Percentiles rank a stretch among this genome's conserved stretches.
Conservation (phyloP, 2,888 invertebrate genomes). For the Xestia sexstrigata region DNA sequence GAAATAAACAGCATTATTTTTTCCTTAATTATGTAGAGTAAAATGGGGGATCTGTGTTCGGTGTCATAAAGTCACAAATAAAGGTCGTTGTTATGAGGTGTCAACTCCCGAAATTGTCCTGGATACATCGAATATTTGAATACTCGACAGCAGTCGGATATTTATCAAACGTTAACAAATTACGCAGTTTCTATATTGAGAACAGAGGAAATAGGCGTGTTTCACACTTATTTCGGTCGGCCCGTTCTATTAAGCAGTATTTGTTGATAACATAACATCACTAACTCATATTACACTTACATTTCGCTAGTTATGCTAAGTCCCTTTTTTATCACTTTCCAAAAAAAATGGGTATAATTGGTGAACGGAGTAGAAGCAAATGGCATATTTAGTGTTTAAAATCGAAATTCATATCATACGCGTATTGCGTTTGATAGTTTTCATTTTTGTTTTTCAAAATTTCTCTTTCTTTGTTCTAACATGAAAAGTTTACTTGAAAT, state of each 20-base stretch:
- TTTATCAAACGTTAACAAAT: neutral
- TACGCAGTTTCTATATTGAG: neutral
- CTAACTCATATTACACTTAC: neutral
- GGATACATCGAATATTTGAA: constrained; percentile 32
- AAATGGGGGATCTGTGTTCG: constrained; percentile 60
- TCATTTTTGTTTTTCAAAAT: no score
- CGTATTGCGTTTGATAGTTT: no score
- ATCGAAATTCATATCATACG: no score
- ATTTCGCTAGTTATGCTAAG: neutral
- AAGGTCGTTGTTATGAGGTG: constrained; percentile 37
- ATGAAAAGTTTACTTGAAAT: no score
- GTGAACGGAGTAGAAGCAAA: no score
- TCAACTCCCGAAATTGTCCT: constrained; percentile 36
- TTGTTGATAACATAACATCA: neutral
- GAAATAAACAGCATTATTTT: constrained; percentile 44
- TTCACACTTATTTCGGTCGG: neutral
- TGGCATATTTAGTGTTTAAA: no score
- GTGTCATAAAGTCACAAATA: constrained; percentile 47
- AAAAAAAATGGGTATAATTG: no score
- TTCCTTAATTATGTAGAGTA: constrained; percentile 52
- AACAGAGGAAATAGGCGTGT: neutral
- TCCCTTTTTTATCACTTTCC: no score
- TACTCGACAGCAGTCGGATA: neutral
- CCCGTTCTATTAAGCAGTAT: neutral
- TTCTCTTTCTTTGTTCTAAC: no score